These are phyloP conservation scores for cat (Felis catus) DNA, from an alignment of 2,113 vertebrate genomes.

Conservation along the genomic window DNA sequence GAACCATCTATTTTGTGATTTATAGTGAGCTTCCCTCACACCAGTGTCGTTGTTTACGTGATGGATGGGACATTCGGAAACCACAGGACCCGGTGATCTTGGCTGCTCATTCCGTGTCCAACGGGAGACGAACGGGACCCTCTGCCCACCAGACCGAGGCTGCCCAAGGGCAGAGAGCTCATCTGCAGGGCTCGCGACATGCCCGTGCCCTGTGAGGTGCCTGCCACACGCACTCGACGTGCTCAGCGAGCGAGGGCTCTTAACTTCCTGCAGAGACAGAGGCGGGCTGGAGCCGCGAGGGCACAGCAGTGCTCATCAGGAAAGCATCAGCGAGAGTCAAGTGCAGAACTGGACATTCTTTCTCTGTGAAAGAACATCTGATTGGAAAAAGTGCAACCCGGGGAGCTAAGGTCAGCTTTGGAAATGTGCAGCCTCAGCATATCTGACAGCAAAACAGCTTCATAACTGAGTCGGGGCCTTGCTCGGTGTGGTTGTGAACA, in stretches of 20 bases:
- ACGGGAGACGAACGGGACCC: not conserved
- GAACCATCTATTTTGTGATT: not conserved
- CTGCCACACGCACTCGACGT: fast-evolving
- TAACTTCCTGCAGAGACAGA: not conserved
- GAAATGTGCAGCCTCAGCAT: slow-evolving; percentile 26
- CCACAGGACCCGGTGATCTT: too few relatives aligned
- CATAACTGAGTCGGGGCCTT: fast-evolving
- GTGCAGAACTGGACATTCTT: not conserved
- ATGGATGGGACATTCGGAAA: not conserved
- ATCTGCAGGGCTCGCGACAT: fast-evolving
- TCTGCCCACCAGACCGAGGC: fast-evolving
- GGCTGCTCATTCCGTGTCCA: fast-evolving
- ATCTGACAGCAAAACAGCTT: not conserved
- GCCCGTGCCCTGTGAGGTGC: fast-evolving
- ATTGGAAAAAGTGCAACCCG: not conserved
- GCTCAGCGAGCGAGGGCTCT: fast-evolving
- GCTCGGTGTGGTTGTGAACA: not conserved
- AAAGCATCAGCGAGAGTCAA: not conserved
- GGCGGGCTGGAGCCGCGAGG: not conserved
- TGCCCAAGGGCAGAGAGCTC: fast-evolving
- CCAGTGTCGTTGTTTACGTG: fast-evolving
- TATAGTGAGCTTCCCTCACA: not conserved
- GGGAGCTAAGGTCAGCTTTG: slow-evolving; percentile 2
- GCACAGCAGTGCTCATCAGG: not conserved
- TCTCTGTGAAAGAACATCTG: not conserved